These are phyloP conservation scores for Amiota minor DNA, from an alignment of 2,888 invertebrate genomes.

Conservation along the genomic window DNA sequence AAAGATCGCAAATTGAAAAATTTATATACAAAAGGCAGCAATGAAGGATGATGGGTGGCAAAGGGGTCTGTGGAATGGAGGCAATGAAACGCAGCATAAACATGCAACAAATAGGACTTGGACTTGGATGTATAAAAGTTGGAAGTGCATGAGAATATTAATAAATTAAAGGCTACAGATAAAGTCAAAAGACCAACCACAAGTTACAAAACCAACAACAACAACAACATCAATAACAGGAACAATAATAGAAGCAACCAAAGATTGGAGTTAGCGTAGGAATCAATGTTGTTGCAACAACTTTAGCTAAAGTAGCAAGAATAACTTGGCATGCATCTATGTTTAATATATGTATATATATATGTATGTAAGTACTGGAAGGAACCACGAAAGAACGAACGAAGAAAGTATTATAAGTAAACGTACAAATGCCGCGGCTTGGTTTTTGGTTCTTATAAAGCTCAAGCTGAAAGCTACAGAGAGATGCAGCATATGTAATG, in stretches of 20 bases:
- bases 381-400: not conserved
- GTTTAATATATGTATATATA: not conserved
- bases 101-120: too few relatives aligned
- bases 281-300: constrained; percentile 7
- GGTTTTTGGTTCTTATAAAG: too few relatives aligned
- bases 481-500: constrained; percentile 19
- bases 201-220: constrained; percentile 56
- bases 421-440: too few relatives aligned
- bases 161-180: constrained; percentile 66
- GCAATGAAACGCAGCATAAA: not conserved
- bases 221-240: not conserved
- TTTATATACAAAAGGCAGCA: constrained; percentile 47
- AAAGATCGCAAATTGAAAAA: constrained; percentile 68
- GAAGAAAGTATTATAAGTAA: not conserved
- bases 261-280: not conserved
- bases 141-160: constrained; percentile 63
- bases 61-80: constrained; percentile 16
- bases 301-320: not conserved
- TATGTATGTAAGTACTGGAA: not conserved
- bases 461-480: constrained; percentile 22
- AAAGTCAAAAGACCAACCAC: constrained; percentile 48
- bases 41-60: constrained; percentile 18
- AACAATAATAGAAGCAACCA: not conserved
- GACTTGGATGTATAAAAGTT: constrained; percentile 30
- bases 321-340: too few relatives aligned